Evolutionary conservation across 2,113 vertebrate genomes (phyloP).

Genomic region (Otolemur garnettii): DNA sequence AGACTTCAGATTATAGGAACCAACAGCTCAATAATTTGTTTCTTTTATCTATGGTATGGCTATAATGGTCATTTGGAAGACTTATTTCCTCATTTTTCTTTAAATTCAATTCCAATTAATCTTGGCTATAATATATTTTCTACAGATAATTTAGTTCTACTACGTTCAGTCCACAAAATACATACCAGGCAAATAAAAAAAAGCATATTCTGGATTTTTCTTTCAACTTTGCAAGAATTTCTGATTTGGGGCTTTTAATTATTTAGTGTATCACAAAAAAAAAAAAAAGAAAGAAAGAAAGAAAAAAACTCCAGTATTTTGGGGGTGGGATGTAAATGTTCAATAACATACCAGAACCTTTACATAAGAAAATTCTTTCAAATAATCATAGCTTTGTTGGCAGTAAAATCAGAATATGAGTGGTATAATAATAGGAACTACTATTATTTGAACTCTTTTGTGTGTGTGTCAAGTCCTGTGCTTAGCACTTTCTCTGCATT

Average conservation of each 20-base stretch:
- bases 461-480: neutral
- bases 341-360: neutral
- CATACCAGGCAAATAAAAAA: neutral
- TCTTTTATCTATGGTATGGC: neutral
- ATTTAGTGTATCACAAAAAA: neutral
- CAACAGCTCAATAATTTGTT: neutral
- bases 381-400: neutral
- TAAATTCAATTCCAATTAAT: neutral
- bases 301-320: neutral
- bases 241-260: neutral
- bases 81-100: constrained; percentile 6
- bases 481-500: neutral
- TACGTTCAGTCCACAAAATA: neutral
- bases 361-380: neutral
- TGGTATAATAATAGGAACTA: neutral
- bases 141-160: constrained; percentile 6
- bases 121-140: neutral
- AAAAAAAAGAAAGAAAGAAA: neutral
- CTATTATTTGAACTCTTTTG: neutral
- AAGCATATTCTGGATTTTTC: neutral
- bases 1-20: neutral
- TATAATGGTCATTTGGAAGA: neutral
- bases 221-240: constrained; percentile 34
- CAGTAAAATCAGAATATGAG: neutral
- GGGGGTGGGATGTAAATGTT: neutral